Percentiles rank a stretch among this genome's conserved stretches.
These are phyloP conservation scores for Tragopan temminckii DNA, from an alignment of 2,797 vertebrate species.

Conservation along the genomic window DNA sequence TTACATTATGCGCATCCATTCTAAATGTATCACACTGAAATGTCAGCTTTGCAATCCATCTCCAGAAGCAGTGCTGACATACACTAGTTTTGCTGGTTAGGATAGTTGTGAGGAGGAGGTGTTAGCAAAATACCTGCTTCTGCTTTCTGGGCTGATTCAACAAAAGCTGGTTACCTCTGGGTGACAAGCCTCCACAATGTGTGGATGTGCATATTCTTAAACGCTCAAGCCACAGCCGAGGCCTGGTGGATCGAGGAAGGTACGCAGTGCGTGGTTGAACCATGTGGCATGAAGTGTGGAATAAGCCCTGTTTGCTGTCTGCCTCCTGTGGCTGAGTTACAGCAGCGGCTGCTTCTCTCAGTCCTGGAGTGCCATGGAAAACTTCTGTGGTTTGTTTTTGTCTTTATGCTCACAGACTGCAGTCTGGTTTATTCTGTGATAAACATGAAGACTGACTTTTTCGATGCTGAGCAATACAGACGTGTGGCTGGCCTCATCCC, in stretches of 20 bases:
- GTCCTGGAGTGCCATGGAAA: not conserved
- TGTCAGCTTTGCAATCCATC: not conserved
- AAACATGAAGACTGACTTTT: not conserved
- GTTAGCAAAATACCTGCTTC: not conserved
- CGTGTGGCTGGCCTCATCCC: not conserved
- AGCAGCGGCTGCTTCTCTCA: not conserved
- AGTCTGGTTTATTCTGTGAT: not conserved
- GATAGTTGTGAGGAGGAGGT: not conserved
- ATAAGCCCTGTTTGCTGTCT: not conserved
- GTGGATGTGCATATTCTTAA: not conserved
- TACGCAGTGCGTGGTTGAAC: not conserved
- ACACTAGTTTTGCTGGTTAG: not conserved
- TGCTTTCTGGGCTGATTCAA: not conserved
- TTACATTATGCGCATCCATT: not conserved
- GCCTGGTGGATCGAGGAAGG: not conserved
- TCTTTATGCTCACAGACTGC: not conserved
- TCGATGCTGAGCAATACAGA: not conserved
- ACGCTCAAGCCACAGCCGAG: fast-evolving
- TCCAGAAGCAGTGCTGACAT: not conserved
- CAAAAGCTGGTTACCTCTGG: not conserved
- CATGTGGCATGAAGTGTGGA: fast-evolving
- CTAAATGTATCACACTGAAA: not conserved
- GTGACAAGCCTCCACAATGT: fast-evolving
- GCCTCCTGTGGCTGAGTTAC: not conserved
- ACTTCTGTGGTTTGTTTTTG: not conserved